Evolutionary conservation across 1,140 invertebrate genomes (phyloP).

Genomic region (Sogatella furcifera): DNA sequence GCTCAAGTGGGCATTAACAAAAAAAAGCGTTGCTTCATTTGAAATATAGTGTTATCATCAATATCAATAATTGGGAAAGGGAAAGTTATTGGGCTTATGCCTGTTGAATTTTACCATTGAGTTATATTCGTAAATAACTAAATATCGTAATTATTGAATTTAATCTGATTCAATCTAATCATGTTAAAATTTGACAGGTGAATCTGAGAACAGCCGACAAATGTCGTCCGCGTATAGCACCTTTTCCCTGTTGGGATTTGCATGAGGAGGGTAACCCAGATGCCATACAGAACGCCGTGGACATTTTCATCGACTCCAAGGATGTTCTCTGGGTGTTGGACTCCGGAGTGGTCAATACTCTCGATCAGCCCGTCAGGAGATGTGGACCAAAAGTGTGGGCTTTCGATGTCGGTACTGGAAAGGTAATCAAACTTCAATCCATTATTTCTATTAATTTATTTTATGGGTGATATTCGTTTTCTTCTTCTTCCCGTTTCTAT

Average conservation of each 20-base stretch:
- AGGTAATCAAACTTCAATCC: slow-evolving; percentile 26
- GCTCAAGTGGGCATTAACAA: too few species aligned
- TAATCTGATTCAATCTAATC: slow-evolving; percentile 2
- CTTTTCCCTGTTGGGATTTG: slow-evolving; percentile 48
- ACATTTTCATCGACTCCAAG: slow-evolving; percentile 42
- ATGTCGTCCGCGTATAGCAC: slow-evolving; percentile 35
- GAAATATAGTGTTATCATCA: too few species aligned
- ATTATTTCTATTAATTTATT: too few species aligned
- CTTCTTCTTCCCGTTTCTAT: too few species aligned
- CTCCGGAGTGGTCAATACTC: slow-evolving; percentile 49
- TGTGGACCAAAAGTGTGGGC: slow-evolving; percentile 54
- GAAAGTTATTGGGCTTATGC: too few species aligned
- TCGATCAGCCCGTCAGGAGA: slow-evolving; percentile 46
- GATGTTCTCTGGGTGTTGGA: slow-evolving; percentile 58
- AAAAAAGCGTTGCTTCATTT: too few species aligned
- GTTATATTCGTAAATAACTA: too few species aligned
- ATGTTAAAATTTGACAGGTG: slow-evolving; percentile 37
- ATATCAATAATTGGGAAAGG: too few species aligned
- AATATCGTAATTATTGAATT: too few species aligned
- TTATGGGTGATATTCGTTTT: too few species aligned
- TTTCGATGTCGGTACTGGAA: slow-evolving; percentile 43
- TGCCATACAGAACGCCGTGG: slow-evolving; percentile 47
- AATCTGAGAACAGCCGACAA: slow-evolving; percentile 34
- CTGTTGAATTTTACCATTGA: too few species aligned
- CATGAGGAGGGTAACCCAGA: slow-evolving; percentile 50